phyloP scores from a whole-genome alignment of 1,140 invertebrate species.

The Pseudachorutes palmiensis region DNA sequence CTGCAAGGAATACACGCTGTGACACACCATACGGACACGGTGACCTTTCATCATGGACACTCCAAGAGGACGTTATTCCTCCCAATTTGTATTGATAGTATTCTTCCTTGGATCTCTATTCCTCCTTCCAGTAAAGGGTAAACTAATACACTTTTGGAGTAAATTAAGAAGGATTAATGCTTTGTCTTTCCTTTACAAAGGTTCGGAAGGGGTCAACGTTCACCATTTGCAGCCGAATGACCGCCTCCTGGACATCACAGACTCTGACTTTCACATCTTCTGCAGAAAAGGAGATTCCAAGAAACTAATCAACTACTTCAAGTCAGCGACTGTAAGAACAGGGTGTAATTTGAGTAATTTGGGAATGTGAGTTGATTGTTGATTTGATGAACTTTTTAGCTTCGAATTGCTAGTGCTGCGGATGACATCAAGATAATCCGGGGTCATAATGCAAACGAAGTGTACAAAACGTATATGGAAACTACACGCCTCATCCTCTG shows the following conservation, averaged over 20 bases:
- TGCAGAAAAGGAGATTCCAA: slow-evolving; percentile 29
- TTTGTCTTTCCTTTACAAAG: slow-evolving; percentile 7
- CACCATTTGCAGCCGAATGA: slow-evolving; percentile 14
- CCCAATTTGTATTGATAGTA: too few species aligned
- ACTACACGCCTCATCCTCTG: slow-evolving; percentile 28
- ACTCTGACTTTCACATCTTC: slow-evolving; percentile 26
- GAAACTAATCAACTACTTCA: slow-evolving; percentile 26
- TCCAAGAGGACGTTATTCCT: too few species aligned
- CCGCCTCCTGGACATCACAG: slow-evolving; percentile 12
- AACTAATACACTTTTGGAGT: too few species aligned
- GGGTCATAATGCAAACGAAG: slow-evolving; percentile 22
- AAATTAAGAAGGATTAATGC: too few species aligned
- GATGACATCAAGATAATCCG: slow-evolving; percentile 35
- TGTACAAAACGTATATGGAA: slow-evolving; percentile 21
- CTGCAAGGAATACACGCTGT: too few species aligned
- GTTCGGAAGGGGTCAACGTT: slow-evolving; percentile 10
- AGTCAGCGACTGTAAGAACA: slow-evolving; percentile 29
- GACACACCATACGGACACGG: too few species aligned
- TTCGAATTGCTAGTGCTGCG: slow-evolving; percentile 30
- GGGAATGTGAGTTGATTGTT: neutral
- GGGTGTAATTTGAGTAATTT: neutral
- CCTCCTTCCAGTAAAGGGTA: too few species aligned
- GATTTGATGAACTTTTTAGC: slow-evolving; percentile 19
- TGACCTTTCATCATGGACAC: too few species aligned
- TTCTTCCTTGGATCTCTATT: too few species aligned